Base-by-base conservation (phyloP, 2,888 invertebrate species). In the Saturnia pavonia region DNA sequence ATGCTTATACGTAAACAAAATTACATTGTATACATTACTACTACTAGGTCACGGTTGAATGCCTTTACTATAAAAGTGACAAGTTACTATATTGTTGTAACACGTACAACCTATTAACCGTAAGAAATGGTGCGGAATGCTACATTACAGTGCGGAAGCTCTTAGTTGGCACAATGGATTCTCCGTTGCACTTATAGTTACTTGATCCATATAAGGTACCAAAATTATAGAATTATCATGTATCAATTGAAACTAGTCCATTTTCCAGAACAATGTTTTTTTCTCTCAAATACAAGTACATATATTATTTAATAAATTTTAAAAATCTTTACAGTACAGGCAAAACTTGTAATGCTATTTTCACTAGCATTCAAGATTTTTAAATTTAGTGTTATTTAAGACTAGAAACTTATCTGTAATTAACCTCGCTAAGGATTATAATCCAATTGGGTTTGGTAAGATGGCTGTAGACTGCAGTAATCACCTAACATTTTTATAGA, bases 81-180 rank as follows among this genome's bases (percentile, higher is more conserved):
- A 34, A 65, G 19, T 63, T 19, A 16, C 42, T 43, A 67, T 43
- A 68, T 68, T 68, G 45, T 68, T 45, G 45, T 68, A 51, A 9
- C 45, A 68, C 48, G 45, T 48, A 45, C 48, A 68, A 25, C 27
- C 45, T 68, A 48, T 51, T 45, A 27, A 68, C 48, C 16, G 45
- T 68, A 45, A 48, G 45, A 68, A 48, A 45, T 27, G 68, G 48
- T 68, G 48, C n/a, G 65, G 65, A 40, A 14, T 27, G 27, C 63
- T 34, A 63, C 63, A 63, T 63, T 63, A 63, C 12, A 22, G 16
- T 63, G 25, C 63, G 63, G 19, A 63, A 27, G 9, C 27, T 63
- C 14, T 63, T 63, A 63, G 65, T 40, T 40, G 65, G 40, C 65
- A 40, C 65, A 65, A 65, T n/a, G 40, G 40, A 25, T 65, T n/a